These are phyloP conservation scores for Tragelaphus scriptus DNA, from an alignment of 2,113 vertebrate genomes.

Conservation along the genomic window DNA sequence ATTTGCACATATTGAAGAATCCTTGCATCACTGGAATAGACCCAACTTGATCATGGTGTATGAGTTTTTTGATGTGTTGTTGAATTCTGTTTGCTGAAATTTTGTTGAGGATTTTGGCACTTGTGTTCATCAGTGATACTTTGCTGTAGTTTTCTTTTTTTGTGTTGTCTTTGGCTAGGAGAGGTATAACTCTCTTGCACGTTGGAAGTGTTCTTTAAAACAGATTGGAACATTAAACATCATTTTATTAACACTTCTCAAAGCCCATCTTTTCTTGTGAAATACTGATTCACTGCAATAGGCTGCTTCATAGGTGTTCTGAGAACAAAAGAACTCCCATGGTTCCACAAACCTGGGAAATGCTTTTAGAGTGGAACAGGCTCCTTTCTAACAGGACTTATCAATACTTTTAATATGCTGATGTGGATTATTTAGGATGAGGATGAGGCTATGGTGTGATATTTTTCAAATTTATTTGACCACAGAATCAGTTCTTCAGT, in stretches of 20 bases:
- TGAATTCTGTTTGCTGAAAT: background rate
- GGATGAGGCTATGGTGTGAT: background rate
- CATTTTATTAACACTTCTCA: background rate
- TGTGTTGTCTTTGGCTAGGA: background rate
- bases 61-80: background rate
- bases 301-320: background rate
- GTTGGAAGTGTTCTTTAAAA: background rate
- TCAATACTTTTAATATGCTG: background rate
- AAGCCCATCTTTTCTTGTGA: background rate
- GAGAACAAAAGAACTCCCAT: background rate
- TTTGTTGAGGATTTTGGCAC: background rate
- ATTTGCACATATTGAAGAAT: background rate
- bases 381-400: background rate
- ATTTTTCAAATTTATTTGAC: background rate
- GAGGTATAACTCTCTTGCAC: background rate
- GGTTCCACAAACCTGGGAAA: background rate
- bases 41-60: background rate
- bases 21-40: background rate
- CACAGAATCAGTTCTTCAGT: background rate
- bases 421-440: background rate
- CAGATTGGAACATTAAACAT: background rate
- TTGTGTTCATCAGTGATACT: background rate
- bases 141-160: background rate
- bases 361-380: background rate
- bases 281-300: background rate